These are phyloP conservation scores for Myrmecobius fasciatus DNA, from an alignment of 2,113 vertebrate genomes.

Conservation along the genomic window DNA sequence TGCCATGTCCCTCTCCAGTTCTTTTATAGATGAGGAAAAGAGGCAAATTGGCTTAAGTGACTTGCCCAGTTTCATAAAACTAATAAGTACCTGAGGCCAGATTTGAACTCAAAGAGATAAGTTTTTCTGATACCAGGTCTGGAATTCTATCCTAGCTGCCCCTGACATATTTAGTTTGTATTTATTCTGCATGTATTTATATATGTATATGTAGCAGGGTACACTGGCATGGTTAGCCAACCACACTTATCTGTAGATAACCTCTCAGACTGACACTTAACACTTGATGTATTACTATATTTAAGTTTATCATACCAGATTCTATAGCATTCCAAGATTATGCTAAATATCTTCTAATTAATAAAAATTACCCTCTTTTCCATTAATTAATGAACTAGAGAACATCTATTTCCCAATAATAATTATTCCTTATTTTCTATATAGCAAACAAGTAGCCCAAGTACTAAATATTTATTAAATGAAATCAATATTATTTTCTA, in stretches of 20 bases:
- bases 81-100: background rate
- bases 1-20: background rate
- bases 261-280: background rate
- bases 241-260: background rate
- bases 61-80: background rate
- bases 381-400: background rate
- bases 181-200: background rate
- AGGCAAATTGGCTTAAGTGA: background rate
- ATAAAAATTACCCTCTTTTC: background rate
- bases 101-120: background rate
- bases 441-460: background rate
- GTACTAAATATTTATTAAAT: background rate
- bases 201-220: background rate
- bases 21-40: background rate
- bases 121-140: background rate
- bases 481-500: background rate
- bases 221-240: background rate
- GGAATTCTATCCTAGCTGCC: background rate
- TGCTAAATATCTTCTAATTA: background rate
- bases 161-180: background rate
- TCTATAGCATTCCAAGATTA: background rate
- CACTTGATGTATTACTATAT: background rate
- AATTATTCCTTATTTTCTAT: background rate
- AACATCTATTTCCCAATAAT: background rate
- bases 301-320: background rate